Percentiles rank a stretch among this genome's conserved stretches.
phyloP scores from a whole-genome alignment of 1,140 invertebrate genomes.

The Drosophila equinoxialis region DNA sequence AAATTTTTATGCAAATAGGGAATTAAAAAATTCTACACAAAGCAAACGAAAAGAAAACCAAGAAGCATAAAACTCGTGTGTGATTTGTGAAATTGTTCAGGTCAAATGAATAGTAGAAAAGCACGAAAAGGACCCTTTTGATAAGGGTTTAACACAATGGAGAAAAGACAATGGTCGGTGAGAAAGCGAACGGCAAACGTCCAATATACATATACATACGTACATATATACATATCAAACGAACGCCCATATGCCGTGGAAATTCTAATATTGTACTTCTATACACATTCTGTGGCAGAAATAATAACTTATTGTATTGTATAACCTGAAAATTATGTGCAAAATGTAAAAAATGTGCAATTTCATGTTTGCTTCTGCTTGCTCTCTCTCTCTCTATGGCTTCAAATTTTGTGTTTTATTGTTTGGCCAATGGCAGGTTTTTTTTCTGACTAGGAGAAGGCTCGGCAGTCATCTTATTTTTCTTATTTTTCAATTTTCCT shows the following conservation, averaged over 20 bases:
- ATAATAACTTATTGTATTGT: constrained; percentile 13
- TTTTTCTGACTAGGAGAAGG: constrained; percentile 27
- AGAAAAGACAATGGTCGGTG: constrained; percentile 22
- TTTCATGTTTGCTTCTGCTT: constrained; percentile 63
- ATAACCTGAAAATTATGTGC: constrained; percentile 58
- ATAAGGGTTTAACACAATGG: constrained; percentile 59
- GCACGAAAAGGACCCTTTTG: constrained; percentile 42
- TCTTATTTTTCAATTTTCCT: constrained; percentile 25
- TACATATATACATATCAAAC: no score
- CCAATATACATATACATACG: not conserved
- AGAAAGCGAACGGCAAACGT: constrained; percentile 5
- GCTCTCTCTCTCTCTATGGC: constrained; percentile 3
- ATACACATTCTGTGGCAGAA: not conserved
- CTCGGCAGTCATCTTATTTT: constrained; percentile 11
- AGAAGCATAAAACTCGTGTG: constrained; percentile 3
- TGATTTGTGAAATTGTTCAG: constrained; percentile 11
- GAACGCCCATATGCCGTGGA: not conserved
- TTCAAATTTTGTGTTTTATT: constrained; percentile 9
- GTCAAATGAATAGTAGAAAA: constrained; percentile 21
- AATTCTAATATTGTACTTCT: not conserved
- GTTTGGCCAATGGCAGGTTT: not conserved
- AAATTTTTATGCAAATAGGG: not conserved
- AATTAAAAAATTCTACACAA: constrained; percentile 19
- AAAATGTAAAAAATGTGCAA: constrained; percentile 73
- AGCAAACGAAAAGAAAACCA: constrained; percentile 28